Percentiles rank a stretch among this genome's conserved stretches.
phyloP scores from a whole-genome alignment of 1,140 invertebrate genomes.

The Hetaerina americana region DNA sequence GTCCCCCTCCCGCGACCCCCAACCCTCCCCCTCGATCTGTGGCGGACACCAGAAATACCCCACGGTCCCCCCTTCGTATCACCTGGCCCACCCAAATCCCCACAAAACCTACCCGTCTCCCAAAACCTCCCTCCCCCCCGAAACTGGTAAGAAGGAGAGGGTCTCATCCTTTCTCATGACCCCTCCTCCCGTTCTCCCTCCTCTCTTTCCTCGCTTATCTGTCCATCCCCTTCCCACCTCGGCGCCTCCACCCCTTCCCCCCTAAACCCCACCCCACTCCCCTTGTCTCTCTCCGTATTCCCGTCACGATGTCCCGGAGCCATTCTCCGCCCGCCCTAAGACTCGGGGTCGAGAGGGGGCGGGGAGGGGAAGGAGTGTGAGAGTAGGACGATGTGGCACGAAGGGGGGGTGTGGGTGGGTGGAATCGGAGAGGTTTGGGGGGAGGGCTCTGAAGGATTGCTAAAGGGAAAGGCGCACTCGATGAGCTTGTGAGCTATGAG shows the following conservation, averaged over 20 bases:
- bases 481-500: no score
- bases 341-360: background rate
- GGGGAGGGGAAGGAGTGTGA: slow-evolving; percentile 1
- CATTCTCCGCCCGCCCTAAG: background rate
- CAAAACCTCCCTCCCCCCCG: no score
- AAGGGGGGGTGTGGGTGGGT: background rate
- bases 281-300: no score
- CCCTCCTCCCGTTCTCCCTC: background rate
- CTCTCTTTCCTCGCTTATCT: no score
- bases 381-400: background rate
- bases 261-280: background rate
- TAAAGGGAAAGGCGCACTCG: background rate
- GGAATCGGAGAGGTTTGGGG: background rate
- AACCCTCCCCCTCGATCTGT: no score
- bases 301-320: background rate
- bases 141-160: no score
- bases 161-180: background rate
- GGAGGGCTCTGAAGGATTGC: background rate
- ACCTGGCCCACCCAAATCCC: no score
- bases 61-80: no score
- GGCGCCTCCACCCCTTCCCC: background rate
- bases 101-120: no score
- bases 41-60: no score
- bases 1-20: background rate
- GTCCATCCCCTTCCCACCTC: background rate